These are phyloP conservation scores for Hirtodrosophila trivittata DNA, from an alignment of 2,888 invertebrate genomes.

Conservation along the genomic window DNA sequence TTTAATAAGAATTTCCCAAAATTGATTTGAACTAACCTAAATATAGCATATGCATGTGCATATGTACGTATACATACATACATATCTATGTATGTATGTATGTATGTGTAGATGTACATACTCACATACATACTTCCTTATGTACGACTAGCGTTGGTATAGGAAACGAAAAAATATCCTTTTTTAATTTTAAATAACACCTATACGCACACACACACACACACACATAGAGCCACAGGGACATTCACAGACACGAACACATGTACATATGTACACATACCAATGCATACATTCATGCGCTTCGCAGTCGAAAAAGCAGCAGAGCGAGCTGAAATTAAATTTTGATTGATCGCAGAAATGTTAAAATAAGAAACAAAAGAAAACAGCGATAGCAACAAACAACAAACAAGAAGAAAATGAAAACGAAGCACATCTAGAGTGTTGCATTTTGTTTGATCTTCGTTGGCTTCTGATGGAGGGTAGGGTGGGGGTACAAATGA, in stretches of 20 bases:
- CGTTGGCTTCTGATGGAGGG: conserved; percentile 2
- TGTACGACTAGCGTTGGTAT: no score
- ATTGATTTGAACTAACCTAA: not conserved
- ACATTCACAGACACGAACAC: not conserved
- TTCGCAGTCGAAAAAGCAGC: conserved; percentile 35
- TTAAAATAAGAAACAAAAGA: no score
- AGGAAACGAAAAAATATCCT: no score
- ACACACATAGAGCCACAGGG: not conserved
- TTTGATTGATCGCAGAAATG: no score
- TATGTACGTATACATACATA: conserved; percentile 1
- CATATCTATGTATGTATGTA: not conserved
- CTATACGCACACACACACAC: not conserved
- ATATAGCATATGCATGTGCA: not conserved
- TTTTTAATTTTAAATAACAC: no score
- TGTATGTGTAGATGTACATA: not conserved
- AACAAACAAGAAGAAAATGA: not conserved
- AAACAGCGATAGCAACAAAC: not conserved
- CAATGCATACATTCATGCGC: conserved; percentile 27
- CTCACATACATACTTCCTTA: no score
- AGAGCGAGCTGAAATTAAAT: conserved; percentile 25
- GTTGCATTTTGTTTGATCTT: conserved; percentile 38
- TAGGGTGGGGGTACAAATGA: not conserved
- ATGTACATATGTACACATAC: conserved; percentile 4
- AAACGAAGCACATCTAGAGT: conserved; percentile 29
- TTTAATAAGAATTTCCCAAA: not conserved